Base-by-base conservation (phyloP, 2,797 vertebrate genomes). In the Sebastes itinus region DNA sequence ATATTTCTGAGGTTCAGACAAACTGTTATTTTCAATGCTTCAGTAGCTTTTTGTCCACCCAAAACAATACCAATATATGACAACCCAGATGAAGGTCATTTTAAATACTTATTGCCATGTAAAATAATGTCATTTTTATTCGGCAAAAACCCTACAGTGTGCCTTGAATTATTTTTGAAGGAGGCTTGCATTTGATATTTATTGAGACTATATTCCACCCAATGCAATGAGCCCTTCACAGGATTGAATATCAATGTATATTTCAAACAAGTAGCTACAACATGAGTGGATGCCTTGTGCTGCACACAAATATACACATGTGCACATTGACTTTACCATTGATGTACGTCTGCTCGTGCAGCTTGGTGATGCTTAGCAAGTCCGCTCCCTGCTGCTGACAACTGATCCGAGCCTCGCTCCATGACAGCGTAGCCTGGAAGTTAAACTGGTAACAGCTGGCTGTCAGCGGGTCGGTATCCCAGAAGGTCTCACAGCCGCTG, bases 381-480 rank as follows among this genome's bases (percentile, higher is more conserved):
- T 98, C 97, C 0, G 99, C 97, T 14, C 96, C 97, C 91, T 99
- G 99, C 92, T 99, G 98, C 89, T 97, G 96, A 12, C 99, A 99
- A 82, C 98, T 99, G 93, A 97, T 96, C 90, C 97, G 97, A 22
- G 99, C 98, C 89, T 99, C 98, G 27, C 93, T 95, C 99, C 99
- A 99, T 0, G 98, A 98, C 88, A 99, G 93, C 0, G 97, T 97
- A 0, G 98, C 97, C 95, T 99, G 97, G 93, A 99, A 98, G 94
- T 99, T 99, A 89, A 99, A 99, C 96, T 99, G 98, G 96, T 99
- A 99, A 92, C 99, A 99, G 95, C 97, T 99, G 90, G 97, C 96
- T 3, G 97, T 99, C 93, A 99, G 92, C 2, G 97, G 96, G 92
- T 99, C 97, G 35, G 95, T 98, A 86, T 99, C 97, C 99, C 99